Evolutionary conservation across 2,888 invertebrate species (phyloP).

Genomic region (Thymelicus acteon): DNA sequence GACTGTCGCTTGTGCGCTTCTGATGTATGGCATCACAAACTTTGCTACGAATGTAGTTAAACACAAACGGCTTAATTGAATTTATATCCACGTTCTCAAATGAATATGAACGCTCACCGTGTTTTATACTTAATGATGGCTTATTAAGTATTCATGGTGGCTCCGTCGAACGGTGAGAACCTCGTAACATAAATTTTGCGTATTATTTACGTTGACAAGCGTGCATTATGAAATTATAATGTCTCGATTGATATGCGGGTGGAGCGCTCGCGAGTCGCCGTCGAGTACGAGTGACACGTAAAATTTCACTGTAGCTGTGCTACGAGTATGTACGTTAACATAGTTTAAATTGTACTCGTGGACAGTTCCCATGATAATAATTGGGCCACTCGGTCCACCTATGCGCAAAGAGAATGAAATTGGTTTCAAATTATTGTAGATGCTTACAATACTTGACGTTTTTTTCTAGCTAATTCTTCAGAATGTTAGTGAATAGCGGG

Average conservation of each 20-base stretch:
- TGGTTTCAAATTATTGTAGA: background rate
- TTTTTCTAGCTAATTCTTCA: too few relatives aligned
- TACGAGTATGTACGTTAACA: constrained; percentile 41
- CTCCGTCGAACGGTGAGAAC: constrained; percentile 79
- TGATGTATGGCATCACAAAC: constrained; percentile 45
- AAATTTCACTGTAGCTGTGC: constrained; percentile 45
- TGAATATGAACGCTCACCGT: constrained; percentile 71
- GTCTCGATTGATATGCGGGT: constrained; percentile 72
- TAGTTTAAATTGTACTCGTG: constrained; percentile 40
- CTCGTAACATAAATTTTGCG: constrained; percentile 84
- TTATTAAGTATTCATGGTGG: constrained; percentile 76
- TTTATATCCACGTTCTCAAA: constrained; percentile 80
- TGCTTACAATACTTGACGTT: too few relatives aligned
- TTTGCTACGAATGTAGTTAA: constrained; percentile 47
- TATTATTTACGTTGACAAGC: constrained; percentile 83
- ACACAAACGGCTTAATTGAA: constrained; percentile 74
- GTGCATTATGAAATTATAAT: constrained; percentile 84
- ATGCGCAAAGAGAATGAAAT: constrained; percentile 5
- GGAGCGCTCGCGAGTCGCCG: constrained; percentile 54
- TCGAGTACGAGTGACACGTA: constrained; percentile 66
- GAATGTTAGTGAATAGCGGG: too few relatives aligned
- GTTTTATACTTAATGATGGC: constrained; percentile 61
- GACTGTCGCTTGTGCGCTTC: constrained; percentile 45
- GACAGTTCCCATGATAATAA: constrained; percentile 47
- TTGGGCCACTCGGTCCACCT: constrained; percentile 38